Evolutionary conservation across 2,113 vertebrate species (phyloP).

Genomic region (Mystacornis crossleyi): DNA sequence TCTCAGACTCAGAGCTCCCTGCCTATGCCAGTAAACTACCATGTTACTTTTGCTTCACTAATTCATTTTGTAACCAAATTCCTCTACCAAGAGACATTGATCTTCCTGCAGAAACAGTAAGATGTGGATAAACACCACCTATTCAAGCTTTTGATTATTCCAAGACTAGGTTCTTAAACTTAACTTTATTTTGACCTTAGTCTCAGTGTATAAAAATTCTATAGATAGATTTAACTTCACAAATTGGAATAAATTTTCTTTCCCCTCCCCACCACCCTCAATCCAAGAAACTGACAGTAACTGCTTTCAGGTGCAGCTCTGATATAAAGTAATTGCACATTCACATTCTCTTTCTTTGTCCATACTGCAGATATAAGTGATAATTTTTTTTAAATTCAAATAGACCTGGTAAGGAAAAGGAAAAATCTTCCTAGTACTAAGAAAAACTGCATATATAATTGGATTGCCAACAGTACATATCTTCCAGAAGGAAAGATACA

Average conservation of each 20-base stretch:
- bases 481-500: background rate
- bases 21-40: background rate
- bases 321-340: background rate
- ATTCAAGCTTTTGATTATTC: background rate
- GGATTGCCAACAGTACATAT: fast-evolving
- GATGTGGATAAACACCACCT: background rate
- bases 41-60: background rate
- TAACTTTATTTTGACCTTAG: background rate
- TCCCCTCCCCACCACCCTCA: background rate
- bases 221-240: background rate
- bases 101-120: background rate
- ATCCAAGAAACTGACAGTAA: background rate
- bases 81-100: background rate
- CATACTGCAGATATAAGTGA: fast-evolving
- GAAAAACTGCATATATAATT: background rate
- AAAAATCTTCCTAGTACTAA: background rate
- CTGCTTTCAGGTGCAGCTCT: background rate
- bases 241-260: background rate
- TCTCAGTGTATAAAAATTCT: background rate
- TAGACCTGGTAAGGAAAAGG: fast-evolving
- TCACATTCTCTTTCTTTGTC: background rate
- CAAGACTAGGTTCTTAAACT: background rate
- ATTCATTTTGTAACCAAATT: background rate
- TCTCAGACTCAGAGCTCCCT: background rate
- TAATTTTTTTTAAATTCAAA: background rate